phyloP scores from a whole-genome alignment of 1,140 invertebrate species.

The Brachionus rotundiformis region DNA sequence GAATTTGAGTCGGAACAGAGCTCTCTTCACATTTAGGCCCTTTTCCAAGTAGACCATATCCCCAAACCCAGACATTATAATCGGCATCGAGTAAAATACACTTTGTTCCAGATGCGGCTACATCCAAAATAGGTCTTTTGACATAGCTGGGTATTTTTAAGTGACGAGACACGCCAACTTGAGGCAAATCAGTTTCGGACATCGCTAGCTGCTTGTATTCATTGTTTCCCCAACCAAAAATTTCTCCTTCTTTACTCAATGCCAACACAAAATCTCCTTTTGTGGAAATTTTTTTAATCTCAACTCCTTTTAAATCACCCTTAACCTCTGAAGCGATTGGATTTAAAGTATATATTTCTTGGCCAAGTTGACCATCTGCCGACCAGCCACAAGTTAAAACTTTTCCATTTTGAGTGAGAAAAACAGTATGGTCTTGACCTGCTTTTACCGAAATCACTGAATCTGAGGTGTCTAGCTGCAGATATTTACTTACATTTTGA shows the following conservation, averaged over 20 bases:
- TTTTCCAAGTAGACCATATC: constrained; percentile 83
- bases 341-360: constrained; percentile 57
- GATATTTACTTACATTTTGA: constrained; percentile 15
- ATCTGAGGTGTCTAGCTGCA: constrained; percentile 41
- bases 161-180: constrained; percentile 55
- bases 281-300: constrained; percentile 77
- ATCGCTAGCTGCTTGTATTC: constrained; percentile 81
- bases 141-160: constrained; percentile 64
- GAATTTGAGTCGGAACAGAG: constrained; percentile 72
- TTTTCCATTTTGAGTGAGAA: constrained; percentile 76
- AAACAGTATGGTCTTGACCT: constrained; percentile 83
- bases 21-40: constrained; percentile 76
- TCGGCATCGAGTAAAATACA: constrained; percentile 79
- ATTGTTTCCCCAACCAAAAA: constrained; percentile 95
- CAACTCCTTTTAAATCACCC: constrained; percentile 80
- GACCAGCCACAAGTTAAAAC: constrained; percentile 89
- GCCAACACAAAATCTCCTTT: constrained; percentile 84
- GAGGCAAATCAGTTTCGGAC: constrained; percentile 55
- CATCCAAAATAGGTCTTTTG: constrained; percentile 70
- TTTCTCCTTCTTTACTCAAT: constrained; percentile 78
- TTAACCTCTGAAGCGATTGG: constrained; percentile 65
- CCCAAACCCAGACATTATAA: constrained; percentile 86
- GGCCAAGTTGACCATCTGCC: constrained; percentile 79
- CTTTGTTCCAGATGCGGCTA: constrained; percentile 81
- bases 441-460: constrained; percentile 70